Evolutionary conservation across 2,113 vertebrate genomes (phyloP).

Genomic region (Oophaga pumilio): DNA sequence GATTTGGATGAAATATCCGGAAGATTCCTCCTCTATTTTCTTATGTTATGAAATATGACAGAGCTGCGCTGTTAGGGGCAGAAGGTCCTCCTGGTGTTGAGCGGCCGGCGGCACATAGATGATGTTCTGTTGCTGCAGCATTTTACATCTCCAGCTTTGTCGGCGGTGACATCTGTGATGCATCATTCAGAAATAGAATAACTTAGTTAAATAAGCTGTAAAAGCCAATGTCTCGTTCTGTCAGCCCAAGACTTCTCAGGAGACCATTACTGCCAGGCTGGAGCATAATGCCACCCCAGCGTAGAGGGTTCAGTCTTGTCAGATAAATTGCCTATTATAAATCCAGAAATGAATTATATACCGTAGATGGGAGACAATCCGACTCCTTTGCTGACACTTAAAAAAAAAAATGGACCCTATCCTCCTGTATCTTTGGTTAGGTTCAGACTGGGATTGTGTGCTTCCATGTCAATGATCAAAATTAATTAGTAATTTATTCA

Average conservation of each 20-base stretch:
- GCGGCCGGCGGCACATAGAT: background rate
- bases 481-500: too few relatives aligned
- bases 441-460: too few relatives aligned
- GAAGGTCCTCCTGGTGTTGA: background rate
- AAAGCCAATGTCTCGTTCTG: background rate
- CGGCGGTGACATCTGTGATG: background rate
- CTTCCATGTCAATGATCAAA: too few relatives aligned
- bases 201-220: slow-evolving; percentile 8
- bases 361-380: background rate
- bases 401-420: too few relatives aligned
- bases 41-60: background rate
- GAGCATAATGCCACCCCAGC: background rate
- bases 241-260: background rate
- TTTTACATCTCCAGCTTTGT: background rate
- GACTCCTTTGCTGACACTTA: background rate
- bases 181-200: background rate
- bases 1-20: background rate
- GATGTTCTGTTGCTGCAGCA: background rate
- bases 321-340: background rate
- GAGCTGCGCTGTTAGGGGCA: background rate
- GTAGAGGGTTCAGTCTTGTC: background rate
- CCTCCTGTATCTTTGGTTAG: too few relatives aligned
- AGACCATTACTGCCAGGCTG: background rate
- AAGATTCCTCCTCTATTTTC: background rate
- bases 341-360: background rate